Evolutionary conservation across 2,888 invertebrate genomes (phyloP), one percentile per base, ranked within the genome.

Genomic region (Epinotia demarniana): DNA sequence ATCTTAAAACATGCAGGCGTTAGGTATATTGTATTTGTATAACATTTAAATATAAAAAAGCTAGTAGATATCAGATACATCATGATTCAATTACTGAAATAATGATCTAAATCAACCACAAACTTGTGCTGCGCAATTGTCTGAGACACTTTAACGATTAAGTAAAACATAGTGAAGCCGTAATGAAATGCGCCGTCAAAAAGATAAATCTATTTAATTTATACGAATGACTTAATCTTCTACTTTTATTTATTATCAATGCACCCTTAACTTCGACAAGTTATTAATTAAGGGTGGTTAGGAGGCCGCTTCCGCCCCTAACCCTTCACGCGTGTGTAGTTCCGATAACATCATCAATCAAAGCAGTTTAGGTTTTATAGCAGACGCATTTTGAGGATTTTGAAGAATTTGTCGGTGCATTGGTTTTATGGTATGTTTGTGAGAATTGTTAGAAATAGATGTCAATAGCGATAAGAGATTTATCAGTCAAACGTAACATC

Each of bases 391-490:
- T 78, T 77, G 61, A 80, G 73, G 83, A 86, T 87, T 84, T 78
- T 78, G 60, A 80, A 75, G 84, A 86, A 87, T 86, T 80, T 79
- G 79, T 81, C 85, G 84, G 79, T 83, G 78, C 80, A 80, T 77
- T 81, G 81, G 79, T 75, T 83, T 83, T 82, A 78, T 79, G 79
- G 85, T 82, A 80, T 79, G 49, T 33, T 46, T 18, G 16, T 19
- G 23, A 73, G 43, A 67, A 49, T 53, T 53, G 53, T n/a, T 46
- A 46, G 39, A n/a, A 53, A n/a, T 53, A 53, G 53, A 53, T 53
- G n/a, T 53, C 53, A n/a, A 53, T 5, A 53, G n/a, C 16, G n/a
- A 53, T 53, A 53, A 6, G n/a, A 6, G 16, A n/a, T 53, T 2
- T 1, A 16, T 39, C 39, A 8, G 8, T 8, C 8, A 39, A 39